These are phyloP conservation scores for Karalla daura DNA, from an alignment of 2,797 vertebrate species.

Conservation along the genomic window DNA sequence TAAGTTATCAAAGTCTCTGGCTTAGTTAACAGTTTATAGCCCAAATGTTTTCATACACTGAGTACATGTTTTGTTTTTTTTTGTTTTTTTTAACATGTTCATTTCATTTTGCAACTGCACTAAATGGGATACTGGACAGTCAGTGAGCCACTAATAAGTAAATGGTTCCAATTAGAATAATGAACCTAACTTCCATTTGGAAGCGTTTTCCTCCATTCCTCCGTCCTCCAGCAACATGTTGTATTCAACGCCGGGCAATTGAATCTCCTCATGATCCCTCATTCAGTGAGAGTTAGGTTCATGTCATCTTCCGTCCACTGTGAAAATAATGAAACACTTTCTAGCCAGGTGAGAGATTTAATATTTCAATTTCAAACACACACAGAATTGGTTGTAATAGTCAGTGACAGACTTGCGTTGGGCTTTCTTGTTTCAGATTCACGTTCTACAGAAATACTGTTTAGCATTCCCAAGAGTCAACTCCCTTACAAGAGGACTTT, in stretches of 20 bases:
- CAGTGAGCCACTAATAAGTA: background rate
- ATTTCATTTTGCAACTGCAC: background rate
- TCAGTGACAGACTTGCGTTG: background rate
- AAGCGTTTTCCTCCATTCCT: too few species aligned
- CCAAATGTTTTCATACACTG: background rate
- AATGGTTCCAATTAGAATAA: background rate
- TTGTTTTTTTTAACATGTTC: background rate
- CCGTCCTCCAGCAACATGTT: too few species aligned
- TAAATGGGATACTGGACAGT: background rate
- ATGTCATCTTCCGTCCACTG: too few species aligned
- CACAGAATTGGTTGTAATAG: background rate
- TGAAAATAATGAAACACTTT: too few species aligned
- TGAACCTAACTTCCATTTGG: background rate
- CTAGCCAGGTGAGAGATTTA: too few species aligned
- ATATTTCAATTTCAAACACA: background rate
- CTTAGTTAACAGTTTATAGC: background rate
- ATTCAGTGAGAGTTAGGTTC: too few species aligned
- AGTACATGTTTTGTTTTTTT: too few species aligned
- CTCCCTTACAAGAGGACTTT: background rate
- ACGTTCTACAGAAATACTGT: too few species aligned
- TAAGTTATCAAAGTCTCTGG: background rate
- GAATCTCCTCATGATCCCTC: too few species aligned
- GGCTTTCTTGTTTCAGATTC: background rate
- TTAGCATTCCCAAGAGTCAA: background rate
- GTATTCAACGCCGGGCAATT: too few species aligned